These are phyloP conservation scores for Muscicapa comitata DNA, from an alignment of 2,797 vertebrate genomes.

Conservation along the genomic window DNA sequence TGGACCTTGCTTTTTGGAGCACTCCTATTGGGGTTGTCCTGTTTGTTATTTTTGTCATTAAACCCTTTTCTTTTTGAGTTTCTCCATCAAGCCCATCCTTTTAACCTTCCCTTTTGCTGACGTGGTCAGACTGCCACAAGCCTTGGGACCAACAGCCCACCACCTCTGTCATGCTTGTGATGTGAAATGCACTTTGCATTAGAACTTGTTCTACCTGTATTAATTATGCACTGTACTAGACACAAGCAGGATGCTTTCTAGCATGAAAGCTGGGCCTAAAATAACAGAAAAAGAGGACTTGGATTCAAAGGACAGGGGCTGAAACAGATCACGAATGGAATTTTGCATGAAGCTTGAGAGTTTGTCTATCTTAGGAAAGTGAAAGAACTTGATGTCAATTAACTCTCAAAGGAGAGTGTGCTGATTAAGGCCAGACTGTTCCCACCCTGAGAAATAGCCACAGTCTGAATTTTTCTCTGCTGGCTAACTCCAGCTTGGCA, in stretches of 20 bases:
- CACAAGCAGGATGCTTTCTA: not conserved
- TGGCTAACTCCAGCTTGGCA: not conserved
- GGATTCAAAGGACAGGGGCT: not conserved
- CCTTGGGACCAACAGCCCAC: not conserved
- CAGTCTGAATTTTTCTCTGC: not conserved
- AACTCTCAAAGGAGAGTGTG: not conserved
- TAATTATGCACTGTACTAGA: not conserved
- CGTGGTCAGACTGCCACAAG: too few species aligned
- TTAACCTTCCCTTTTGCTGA: too few species aligned
- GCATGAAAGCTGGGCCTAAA: constrained; percentile 6
- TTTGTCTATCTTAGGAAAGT: not conserved
- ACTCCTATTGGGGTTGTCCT: too few species aligned
- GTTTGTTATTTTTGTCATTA: too few species aligned
- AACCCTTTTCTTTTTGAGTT: too few species aligned
- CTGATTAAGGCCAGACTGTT: not conserved
- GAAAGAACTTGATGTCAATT: not conserved
- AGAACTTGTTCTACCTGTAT: constrained; percentile 24
- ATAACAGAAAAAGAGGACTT: not conserved
- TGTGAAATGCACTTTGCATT: not conserved
- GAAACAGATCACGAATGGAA: not conserved
- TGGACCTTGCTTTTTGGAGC: too few species aligned
- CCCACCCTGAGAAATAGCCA: not conserved
- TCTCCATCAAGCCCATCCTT: too few species aligned
- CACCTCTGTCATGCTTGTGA: not conserved
- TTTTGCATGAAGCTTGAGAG: not conserved